Percentiles rank a stretch among this genome's conserved stretches.
Conservation (phyloP, 2,797 vertebrate genomes). For the Sebastes glaucus region DNA sequence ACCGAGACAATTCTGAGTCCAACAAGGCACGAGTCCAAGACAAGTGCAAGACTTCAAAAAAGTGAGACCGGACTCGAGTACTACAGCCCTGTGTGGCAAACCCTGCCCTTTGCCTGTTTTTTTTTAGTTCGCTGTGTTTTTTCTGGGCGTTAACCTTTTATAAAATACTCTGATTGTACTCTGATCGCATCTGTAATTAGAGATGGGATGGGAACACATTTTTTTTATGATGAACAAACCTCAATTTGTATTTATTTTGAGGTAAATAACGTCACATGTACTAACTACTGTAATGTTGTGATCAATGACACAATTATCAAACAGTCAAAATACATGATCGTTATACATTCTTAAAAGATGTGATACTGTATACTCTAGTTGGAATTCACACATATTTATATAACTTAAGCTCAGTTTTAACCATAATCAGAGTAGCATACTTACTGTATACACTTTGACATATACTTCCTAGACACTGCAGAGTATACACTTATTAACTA, state of each 20-base stretch:
- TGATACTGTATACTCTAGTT: background rate
- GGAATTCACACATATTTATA: background rate
- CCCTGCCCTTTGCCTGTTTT: background rate
- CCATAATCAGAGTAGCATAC: background rate
- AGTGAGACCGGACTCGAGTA: too few species aligned
- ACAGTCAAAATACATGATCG: background rate
- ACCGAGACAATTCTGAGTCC: too few species aligned
- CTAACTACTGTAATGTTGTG: background rate
- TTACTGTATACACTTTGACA: background rate
- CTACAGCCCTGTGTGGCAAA: background rate
- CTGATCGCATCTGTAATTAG: background rate
- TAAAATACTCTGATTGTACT: too few species aligned
- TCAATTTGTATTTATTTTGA: background rate
- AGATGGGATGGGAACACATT: background rate
- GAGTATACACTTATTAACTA: background rate
- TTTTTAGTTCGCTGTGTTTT: background rate
- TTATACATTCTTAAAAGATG: background rate
- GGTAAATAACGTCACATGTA: background rate
- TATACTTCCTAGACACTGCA: background rate
- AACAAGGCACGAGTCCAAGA: too few species aligned
- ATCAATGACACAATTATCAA: background rate
- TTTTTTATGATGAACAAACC: background rate
- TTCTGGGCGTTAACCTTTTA: background rate
- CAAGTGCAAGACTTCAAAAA: too few species aligned
- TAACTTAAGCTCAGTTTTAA: background rate